Base-by-base conservation (phyloP, 2,888 invertebrate genomes). In the Habroteleia sp. region DNA sequence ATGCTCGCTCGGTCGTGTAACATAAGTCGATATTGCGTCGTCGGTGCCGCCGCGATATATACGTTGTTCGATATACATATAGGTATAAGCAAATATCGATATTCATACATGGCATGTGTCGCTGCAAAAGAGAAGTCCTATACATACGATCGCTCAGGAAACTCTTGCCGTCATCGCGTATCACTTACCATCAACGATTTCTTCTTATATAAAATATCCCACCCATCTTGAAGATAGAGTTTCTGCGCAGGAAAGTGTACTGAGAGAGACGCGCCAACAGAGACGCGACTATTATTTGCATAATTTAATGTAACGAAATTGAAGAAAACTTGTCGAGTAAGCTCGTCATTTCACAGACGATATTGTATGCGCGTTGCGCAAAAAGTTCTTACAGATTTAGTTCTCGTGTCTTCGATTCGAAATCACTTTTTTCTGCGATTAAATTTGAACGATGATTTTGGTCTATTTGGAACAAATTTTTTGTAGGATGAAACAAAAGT, bases 1-100 rank as follows among this genome's bases (percentile, higher is more conserved):
- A 88, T 87, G 85, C 85, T 84, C 86, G 83, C 75, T 85, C 84
- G 85, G 83, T 85, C 86, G 85, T 86, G 87, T 86, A 87, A 87
- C 84, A 85, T 87, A 86, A 87, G 85, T 85, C 85, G 86, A 86
- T 86, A 87, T 87, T 85, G 81, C 84, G 78, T 82, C 82, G 84
- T 82, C 46, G 56, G 37, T 44, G 46, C 29, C 83, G 77, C 60
- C 80, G 84, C 84, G 81, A 85, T 85, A 85, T 82, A 83, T 82
- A 83, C 84, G 81, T 80, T 44, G 80, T 74, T 72, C 79, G 79
- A 81, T 81, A 80, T 76, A 76, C 74, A 60, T 66, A 77, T 68
- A 48, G 29, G 8, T 72, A 72, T 71, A 52, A 37, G 69, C 68
- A 48, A 58, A 76, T 76, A 76, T 78, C 76, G 74, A 79, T 78